phyloP scores from a whole-genome alignment of 1,140 invertebrate species.

The Microplitis demolitor region DNA sequence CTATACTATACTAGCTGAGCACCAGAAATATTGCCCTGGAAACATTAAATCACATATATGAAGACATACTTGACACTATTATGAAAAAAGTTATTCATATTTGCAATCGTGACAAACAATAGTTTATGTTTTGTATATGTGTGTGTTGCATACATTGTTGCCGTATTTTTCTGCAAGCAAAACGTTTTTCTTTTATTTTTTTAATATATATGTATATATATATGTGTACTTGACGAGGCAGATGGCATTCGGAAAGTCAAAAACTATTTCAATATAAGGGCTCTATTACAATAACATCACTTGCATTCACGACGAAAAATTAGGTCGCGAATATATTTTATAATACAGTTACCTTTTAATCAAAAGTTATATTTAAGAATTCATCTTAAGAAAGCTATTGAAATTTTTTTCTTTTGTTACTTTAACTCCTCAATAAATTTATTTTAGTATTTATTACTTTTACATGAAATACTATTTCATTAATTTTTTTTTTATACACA shows the following conservation, averaged over 20 bases:
- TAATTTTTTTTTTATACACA: too few species aligned
- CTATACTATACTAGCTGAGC: not conserved
- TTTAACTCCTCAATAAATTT: not conserved
- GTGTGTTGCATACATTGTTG: conserved; percentile 16
- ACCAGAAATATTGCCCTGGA: conserved; percentile 22
- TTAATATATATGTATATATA: too few species aligned
- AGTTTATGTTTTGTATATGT: not conserved
- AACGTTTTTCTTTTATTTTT: not conserved
- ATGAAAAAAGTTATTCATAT: conserved; percentile 12
- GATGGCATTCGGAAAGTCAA: conserved; percentile 51
- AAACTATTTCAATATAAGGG: conserved; percentile 50
- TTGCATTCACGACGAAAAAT: conserved; percentile 34
- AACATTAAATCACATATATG: conserved; percentile 52
- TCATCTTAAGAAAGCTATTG: too few species aligned
- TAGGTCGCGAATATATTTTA: conserved; percentile 31
- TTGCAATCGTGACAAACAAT: conserved; percentile 11
- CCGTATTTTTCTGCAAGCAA: conserved; percentile 10
- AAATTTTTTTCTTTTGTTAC: too few species aligned
- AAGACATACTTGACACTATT: not conserved
- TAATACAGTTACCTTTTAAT: not conserved
- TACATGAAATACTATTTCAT: not conserved
- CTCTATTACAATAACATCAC: conserved; percentile 45
- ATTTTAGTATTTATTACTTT: not conserved
- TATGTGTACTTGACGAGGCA: conserved; percentile 25
- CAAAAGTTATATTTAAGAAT: not conserved